Evolutionary conservation across 1,140 invertebrate genomes (phyloP).

Genomic region (Archivesica marissinica): DNA sequence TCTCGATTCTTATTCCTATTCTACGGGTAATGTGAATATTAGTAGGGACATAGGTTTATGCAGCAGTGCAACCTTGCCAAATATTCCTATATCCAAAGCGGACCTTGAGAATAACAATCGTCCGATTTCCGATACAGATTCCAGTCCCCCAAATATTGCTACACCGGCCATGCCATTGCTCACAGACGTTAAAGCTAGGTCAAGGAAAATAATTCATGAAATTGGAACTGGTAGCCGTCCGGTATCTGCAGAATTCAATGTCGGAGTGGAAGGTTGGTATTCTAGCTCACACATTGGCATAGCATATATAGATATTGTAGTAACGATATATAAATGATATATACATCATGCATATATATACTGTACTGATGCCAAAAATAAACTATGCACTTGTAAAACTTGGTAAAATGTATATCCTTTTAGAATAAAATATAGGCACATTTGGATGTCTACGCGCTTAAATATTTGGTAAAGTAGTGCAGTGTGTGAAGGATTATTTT

Average conservation of each 20-base stretch:
- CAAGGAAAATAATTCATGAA: conserved; percentile 87
- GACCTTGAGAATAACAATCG: conserved; percentile 60
- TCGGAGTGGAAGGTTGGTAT: conserved; percentile 78
- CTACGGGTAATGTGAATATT: conserved; percentile 59
- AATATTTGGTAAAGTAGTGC: no score
- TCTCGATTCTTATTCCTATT: conserved; percentile 59
- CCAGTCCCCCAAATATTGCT: conserved; percentile 75
- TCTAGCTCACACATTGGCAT: no score
- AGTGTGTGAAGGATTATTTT: no score
- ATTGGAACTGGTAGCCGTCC: conserved; percentile 86
- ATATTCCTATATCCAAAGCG: conserved; percentile 59
- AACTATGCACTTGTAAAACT: no score
- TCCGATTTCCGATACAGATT: conserved; percentile 74
- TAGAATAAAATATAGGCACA: no score
- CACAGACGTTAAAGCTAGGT: conserved; percentile 87
- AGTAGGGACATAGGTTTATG: conserved; percentile 71
- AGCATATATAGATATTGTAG: no score
- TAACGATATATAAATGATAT: no score
- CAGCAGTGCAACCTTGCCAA: conserved; percentile 78
- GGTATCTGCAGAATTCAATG: conserved; percentile 82
- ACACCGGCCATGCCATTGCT: conserved; percentile 88
- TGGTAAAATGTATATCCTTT: no score
- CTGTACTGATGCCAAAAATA: no score
- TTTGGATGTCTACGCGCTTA: no score
- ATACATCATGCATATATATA: no score